These are phyloP conservation scores for Dicrurus megarhynchus DNA, from an alignment of 2,113 vertebrate species.

Conservation along the genomic window DNA sequence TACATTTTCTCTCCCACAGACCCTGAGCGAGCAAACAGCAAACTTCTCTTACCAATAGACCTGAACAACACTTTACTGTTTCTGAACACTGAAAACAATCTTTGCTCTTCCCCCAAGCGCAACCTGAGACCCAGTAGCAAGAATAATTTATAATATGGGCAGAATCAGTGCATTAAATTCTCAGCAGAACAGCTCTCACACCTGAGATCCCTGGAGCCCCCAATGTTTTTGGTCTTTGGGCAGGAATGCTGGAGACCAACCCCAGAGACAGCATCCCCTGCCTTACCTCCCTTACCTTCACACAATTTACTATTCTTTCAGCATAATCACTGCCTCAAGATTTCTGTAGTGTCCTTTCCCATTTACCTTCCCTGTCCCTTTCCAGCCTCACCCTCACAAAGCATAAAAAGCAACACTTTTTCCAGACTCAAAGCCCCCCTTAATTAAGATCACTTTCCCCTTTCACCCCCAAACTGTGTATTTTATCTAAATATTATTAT, in stretches of 20 bases:
- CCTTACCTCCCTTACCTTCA: not conserved
- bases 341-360: rapidly evolving
- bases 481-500: not conserved
- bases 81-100: not conserved
- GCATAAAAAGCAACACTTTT: rapidly evolving
- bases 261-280: not conserved
- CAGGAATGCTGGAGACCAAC: not conserved
- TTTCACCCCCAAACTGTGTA: rapidly evolving
- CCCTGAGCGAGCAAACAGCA: rapidly evolving
- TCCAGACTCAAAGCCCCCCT: not conserved
- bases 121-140: not conserved
- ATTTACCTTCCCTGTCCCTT: not conserved
- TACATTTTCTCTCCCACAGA: not conserved
- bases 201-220: rapidly evolving
- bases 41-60: not conserved
- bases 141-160: not conserved
- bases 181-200: not conserved
- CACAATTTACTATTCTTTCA: not conserved
- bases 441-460: rapidly evolving
- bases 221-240: not conserved
- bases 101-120: not conserved
- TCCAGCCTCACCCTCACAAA: rapidly evolving
- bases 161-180: not conserved
- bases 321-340: not conserved
- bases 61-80: not conserved